Percentiles rank a stretch among this genome's conserved stretches.
Evolutionary conservation across 2,888 invertebrate genomes (phyloP).

Genomic region (Micoletzkya japonica): DNA sequence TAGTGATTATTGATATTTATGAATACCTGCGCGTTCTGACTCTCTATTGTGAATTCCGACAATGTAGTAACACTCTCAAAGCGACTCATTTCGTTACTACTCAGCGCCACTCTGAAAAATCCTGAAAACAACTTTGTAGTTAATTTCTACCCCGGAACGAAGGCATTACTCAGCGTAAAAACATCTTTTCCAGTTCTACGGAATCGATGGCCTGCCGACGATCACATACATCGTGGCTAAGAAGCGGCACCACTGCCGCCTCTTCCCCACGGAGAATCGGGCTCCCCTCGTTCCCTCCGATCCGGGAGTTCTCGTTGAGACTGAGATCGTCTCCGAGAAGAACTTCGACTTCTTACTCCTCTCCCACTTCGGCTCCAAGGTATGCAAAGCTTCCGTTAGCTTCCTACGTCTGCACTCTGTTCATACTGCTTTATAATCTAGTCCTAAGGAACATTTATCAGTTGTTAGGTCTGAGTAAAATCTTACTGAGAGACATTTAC

Average conservation of each 20-base stretch:
- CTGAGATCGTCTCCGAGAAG: slow-evolving; percentile 38
- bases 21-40: no score
- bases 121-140: no score
- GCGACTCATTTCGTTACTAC: neutral
- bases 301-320: slow-evolving; percentile 56
- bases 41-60: no score
- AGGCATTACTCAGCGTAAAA: no score
- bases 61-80: neutral
- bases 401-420: no score
- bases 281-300: no score
- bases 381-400: slow-evolving; percentile 38
- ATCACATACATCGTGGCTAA: slow-evolving; percentile 57
- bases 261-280: slow-evolving; percentile 39
- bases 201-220: slow-evolving; percentile 32
- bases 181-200: neutral
- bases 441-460: slow-evolving; percentile 34
- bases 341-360: slow-evolving; percentile 56
- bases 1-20: no score
- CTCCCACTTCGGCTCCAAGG: slow-evolving; percentile 50
- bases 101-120: no score
- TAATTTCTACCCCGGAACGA: no score
- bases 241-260: slow-evolving; percentile 54
- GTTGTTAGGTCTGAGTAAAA: neutral
- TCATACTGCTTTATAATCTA: no score
- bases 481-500: neutral